Evolutionary conservation across 1,140 invertebrate species (phyloP).

Genomic region (Neodiprion virginianus): DNA sequence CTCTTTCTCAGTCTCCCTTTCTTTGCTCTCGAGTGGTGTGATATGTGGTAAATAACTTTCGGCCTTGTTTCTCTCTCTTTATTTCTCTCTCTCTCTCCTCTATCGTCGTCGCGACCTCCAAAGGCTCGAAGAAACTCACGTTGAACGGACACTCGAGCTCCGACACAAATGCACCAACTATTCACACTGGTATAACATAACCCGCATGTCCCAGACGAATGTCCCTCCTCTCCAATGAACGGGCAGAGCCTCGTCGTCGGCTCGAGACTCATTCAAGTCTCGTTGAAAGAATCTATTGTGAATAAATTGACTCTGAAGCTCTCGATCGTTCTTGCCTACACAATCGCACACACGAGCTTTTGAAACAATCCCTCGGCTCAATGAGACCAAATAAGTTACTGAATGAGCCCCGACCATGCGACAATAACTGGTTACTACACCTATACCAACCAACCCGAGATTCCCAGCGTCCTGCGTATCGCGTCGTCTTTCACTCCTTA

Average conservation of each 20-base stretch:
- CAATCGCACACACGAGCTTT: constrained; percentile 30
- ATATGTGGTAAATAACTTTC: too few species aligned
- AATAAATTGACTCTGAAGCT: constrained; percentile 54
- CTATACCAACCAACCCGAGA: too few species aligned
- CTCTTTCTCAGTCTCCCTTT: too few species aligned
- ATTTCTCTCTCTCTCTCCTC: too few species aligned
- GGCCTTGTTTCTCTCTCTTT: too few species aligned
- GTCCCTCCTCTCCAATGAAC: constrained; percentile 29
- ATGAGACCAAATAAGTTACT: too few species aligned
- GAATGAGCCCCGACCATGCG: too few species aligned
- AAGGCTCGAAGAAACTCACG: not conserved
- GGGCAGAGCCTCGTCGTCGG: constrained; percentile 39
- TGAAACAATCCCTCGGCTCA: not conserved
- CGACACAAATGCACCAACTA: not conserved
- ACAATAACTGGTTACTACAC: too few species aligned
- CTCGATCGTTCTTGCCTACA: constrained; percentile 31
- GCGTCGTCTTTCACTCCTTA: not conserved
- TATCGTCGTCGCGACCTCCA: not conserved
- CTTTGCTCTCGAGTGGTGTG: too few species aligned
- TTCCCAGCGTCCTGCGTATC: too few species aligned
- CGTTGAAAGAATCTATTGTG: constrained; percentile 58
- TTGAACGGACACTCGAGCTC: not conserved
- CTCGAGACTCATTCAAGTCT: constrained; percentile 36
- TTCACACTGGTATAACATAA: not conserved
- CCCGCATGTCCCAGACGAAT: not conserved